Evolutionary conservation across 2,113 vertebrate species (phyloP).

Genomic region (Campylorhamphus procurvoides): DNA sequence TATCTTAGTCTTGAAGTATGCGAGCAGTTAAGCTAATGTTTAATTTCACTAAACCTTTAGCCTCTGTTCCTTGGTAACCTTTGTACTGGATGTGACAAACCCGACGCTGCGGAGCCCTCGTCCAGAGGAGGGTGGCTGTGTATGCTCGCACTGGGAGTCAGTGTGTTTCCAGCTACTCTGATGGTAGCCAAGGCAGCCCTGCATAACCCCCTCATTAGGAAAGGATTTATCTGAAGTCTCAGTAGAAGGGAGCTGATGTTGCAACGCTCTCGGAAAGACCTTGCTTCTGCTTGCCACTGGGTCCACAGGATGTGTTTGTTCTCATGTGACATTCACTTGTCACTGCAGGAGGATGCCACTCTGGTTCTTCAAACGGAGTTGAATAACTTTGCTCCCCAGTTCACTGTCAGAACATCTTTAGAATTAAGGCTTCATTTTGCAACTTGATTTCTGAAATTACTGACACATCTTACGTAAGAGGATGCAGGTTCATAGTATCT

Average conservation of each 20-base stretch:
- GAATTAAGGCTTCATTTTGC: background rate
- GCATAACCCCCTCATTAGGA: background rate
- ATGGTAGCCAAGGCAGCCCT: background rate
- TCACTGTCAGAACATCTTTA: background rate
- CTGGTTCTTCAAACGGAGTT: background rate
- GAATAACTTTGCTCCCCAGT: background rate
- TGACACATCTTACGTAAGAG: fast-evolving
- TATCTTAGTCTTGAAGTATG: background rate
- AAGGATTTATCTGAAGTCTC: background rate
- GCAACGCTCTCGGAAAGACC: background rate
- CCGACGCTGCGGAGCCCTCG: background rate
- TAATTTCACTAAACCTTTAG: background rate
- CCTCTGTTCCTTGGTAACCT: constrained; percentile 31
- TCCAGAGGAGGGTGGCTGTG: background rate
- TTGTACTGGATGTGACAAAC: background rate
- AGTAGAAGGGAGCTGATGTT: background rate
- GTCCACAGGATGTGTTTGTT: background rate
- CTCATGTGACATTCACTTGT: background rate
- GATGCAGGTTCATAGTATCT: background rate
- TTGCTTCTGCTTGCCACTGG: background rate
- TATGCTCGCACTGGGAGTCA: fast-evolving
- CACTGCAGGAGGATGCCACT: background rate
- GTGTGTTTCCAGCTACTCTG: background rate
- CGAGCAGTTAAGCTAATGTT: constrained; percentile 20
- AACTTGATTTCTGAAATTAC: background rate